Conservation (phyloP, 1,140 invertebrate species). For the Sminthurinus signatus region DNA sequence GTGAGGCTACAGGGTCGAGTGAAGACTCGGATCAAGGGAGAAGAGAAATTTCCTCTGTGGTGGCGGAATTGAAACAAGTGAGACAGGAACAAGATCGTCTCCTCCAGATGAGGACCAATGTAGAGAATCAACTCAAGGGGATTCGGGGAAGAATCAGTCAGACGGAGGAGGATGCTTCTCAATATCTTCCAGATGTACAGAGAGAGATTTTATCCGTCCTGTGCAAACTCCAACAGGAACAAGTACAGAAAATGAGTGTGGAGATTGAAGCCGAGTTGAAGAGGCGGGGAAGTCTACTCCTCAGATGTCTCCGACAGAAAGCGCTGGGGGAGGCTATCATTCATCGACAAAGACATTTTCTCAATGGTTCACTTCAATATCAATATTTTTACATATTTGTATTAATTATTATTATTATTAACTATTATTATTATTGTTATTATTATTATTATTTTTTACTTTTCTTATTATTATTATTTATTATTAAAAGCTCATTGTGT, state of each 20-base stretch:
- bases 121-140: slow-evolving; percentile 53
- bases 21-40: slow-evolving; percentile 33
- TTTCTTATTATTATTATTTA: background rate
- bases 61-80: slow-evolving; percentile 68
- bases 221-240: slow-evolving; percentile 80
- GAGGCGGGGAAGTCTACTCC: slow-evolving; percentile 70
- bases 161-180: slow-evolving; percentile 58
- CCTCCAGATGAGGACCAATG: slow-evolving; percentile 68
- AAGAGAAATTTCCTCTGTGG: slow-evolving; percentile 63
- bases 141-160: slow-evolving; percentile 64
- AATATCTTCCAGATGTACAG: slow-evolving; percentile 61
- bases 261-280: slow-evolving; percentile 82
- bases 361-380: slow-evolving; percentile 56
- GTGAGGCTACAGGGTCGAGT: slow-evolving; percentile 21
- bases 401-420: background rate
- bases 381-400: background rate
- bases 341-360: slow-evolving; percentile 71
- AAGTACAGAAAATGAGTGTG: slow-evolving; percentile 84
- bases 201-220: slow-evolving; percentile 74
- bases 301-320: slow-evolving; percentile 74
- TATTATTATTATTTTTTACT: background rate
- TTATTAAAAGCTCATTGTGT: background rate
- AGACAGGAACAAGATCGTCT: slow-evolving; percentile 68
- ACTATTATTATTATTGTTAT: background rate
- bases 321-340: slow-evolving; percentile 87